Evolutionary conservation across 2,113 vertebrate genomes (phyloP).

Genomic region (Lagopus leucura): DNA sequence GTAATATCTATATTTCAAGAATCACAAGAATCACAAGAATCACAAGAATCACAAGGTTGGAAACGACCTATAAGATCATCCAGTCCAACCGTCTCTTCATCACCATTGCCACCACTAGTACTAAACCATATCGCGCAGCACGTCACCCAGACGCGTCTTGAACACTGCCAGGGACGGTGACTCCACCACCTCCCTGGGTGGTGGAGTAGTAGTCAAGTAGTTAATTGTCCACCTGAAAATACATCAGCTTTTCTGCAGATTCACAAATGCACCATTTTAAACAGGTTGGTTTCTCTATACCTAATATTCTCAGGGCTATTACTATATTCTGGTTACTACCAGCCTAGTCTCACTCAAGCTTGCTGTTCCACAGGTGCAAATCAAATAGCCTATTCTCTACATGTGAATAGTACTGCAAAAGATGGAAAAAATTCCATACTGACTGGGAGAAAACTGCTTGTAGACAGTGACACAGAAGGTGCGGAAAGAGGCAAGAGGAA

Average conservation of each 20-base stretch:
- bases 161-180: no score
- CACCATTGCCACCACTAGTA: no score
- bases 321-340: background rate
- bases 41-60: no score
- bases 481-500: background rate
- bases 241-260: background rate
- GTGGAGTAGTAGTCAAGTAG: no score
- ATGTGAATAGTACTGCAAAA: background rate
- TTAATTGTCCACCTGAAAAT: background rate
- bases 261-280: background rate
- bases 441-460: background rate
- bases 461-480: background rate
- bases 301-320: background rate
- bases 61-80: no score
- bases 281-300: background rate
- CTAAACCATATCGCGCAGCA: no score
- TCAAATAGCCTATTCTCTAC: background rate
- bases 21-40: no score
- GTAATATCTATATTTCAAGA: background rate
- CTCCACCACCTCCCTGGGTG: no score
- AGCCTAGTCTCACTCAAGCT: background rate
- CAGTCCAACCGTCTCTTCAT: no score
- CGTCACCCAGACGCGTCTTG: no score
- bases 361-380: background rate
- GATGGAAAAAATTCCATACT: no score